A percentile compares a stretch with the other conserved stretches of the same genome.
These are phyloP conservation scores for Hydrotaea diabolus DNA, from an alignment of 2,888 invertebrate species.

Conservation along the genomic window DNA sequence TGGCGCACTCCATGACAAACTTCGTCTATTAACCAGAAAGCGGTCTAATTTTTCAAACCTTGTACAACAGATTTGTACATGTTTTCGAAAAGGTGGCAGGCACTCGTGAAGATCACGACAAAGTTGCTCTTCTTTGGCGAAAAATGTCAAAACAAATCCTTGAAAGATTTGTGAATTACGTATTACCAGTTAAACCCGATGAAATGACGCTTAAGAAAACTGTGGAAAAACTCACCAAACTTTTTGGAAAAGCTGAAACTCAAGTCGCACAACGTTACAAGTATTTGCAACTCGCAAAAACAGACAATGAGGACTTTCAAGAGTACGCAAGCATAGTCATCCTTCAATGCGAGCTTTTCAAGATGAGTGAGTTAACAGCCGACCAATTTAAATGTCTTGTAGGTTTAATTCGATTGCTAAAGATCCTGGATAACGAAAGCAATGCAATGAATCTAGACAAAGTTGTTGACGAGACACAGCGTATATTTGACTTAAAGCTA, in stretches of 20 bases:
- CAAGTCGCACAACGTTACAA: conserved; percentile 45
- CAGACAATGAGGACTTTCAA: conserved; percentile 41
- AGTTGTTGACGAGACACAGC: conserved; percentile 37
- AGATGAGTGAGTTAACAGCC: conserved; percentile 22
- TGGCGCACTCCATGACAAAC: too few relatives aligned
- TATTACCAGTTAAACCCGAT: too few relatives aligned
- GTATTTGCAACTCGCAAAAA: conserved; percentile 29
- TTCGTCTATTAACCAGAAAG: too few relatives aligned
- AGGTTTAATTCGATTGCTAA: conserved; percentile 33
- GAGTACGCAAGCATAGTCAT: conserved; percentile 40
- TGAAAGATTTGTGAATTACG: too few relatives aligned
- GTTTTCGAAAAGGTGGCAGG: too few relatives aligned
- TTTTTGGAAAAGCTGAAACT: conserved; percentile 34
- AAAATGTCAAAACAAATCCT: too few relatives aligned
- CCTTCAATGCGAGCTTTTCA: conserved; percentile 42
- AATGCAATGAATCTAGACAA: conserved; percentile 25
- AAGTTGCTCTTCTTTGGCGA: too few relatives aligned
- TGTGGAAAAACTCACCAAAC: conserved; percentile 24
- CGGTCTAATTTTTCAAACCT: too few relatives aligned
- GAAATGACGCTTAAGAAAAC: too few relatives aligned
- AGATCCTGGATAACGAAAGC: conserved; percentile 30
- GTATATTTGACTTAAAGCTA: conserved; percentile 32
- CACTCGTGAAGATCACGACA: too few relatives aligned
- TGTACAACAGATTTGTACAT: too few relatives aligned
- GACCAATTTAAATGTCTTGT: conserved; percentile 50